phyloP scores from a whole-genome alignment of 2,888 invertebrate species.

The Iphiclides podalirius region DNA sequence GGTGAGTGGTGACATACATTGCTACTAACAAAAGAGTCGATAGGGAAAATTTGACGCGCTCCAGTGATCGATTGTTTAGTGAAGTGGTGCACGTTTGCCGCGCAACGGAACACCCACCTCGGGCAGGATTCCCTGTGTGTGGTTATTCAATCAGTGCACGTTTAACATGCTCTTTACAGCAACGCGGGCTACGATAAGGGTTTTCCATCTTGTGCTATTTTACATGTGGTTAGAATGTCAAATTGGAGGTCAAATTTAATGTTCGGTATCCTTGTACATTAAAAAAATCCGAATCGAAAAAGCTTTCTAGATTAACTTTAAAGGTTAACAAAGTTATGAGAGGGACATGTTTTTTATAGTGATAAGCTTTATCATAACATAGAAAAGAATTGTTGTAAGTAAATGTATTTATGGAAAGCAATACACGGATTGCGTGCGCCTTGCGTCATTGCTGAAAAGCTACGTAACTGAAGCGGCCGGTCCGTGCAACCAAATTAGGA shows the following conservation, averaged over 20 bases:
- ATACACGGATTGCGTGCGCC: slow-evolving; percentile 27
- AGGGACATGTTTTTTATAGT: too few relatives aligned
- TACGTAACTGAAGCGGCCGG: slow-evolving; percentile 59
- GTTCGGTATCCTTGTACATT: not conserved
- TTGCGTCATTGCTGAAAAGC: slow-evolving; percentile 39
- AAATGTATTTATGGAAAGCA: not conserved
- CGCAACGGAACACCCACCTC: slow-evolving; percentile 43
- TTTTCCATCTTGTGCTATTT: not conserved
- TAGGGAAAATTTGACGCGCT: slow-evolving; percentile 38
- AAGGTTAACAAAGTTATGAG: too few relatives aligned
- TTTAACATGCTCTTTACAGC: not conserved
- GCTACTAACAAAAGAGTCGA: slow-evolving; percentile 38
- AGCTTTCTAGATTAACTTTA: too few relatives aligned
- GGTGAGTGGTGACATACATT: slow-evolving; percentile 64
- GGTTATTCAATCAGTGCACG: slow-evolving; percentile 24
- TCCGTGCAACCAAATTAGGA: slow-evolving; percentile 81
- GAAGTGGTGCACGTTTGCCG: slow-evolving; percentile 57
- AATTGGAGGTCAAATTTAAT: not conserved
- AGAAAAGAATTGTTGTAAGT: too few relatives aligned
- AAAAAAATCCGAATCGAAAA: too few relatives aligned
- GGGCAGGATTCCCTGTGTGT: slow-evolving; percentile 39
- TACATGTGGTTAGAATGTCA: not conserved
- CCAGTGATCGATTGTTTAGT: slow-evolving; percentile 56
- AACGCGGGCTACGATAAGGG: not conserved
- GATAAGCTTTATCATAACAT: too few relatives aligned